phyloP scores from a whole-genome alignment of 1,140 invertebrate genomes.

The Danaus plexippus region DNA sequence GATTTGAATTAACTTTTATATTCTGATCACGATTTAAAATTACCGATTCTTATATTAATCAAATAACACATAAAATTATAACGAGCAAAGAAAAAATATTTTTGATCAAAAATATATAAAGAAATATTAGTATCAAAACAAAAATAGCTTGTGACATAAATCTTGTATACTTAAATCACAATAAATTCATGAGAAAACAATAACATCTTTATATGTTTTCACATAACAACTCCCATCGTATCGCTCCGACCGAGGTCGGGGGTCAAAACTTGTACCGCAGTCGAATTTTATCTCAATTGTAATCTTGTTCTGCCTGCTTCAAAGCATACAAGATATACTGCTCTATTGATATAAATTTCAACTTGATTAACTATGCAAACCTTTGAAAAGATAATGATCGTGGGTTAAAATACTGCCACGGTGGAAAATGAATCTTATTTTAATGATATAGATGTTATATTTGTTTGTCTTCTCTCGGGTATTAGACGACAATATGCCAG shows the following conservation, averaged over 20 bases:
- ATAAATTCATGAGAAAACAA: no score
- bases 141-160: no score
- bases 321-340: slow-evolving; percentile 41
- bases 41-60: no score
- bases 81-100: no score
- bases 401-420: slow-evolving; percentile 3
- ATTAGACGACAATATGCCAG: no score
- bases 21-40: no score
- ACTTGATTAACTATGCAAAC: slow-evolving; percentile 21
- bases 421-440: slow-evolving; percentile 7
- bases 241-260: slow-evolving; percentile 20
- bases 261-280: slow-evolving; percentile 25
- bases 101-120: no score
- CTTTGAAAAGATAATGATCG: slow-evolving; percentile 18
- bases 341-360: slow-evolving; percentile 30
- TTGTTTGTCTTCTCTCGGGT: not conserved
- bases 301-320: slow-evolving; percentile 44
- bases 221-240: not conserved
- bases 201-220: no score
- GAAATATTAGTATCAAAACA: no score
- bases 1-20: no score
- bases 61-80: no score
- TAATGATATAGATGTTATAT: slow-evolving; percentile 11
- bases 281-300: slow-evolving; percentile 53
- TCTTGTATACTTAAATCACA: no score